Base-by-base conservation (phyloP, 2,888 invertebrate species). In the Phymatocera aterrima region DNA sequence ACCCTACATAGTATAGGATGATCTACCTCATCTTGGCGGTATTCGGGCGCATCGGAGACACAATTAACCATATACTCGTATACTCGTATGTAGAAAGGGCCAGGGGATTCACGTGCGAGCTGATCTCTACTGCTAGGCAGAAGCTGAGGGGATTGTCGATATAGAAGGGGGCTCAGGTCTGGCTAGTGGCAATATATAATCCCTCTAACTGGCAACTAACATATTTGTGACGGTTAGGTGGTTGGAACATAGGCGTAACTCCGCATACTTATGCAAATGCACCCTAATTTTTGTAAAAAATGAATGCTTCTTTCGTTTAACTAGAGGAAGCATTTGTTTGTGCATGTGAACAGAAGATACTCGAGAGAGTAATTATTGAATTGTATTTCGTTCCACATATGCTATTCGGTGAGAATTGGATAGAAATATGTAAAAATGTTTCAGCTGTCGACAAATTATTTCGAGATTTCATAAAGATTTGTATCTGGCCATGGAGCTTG, bases 51-150 rank as follows among this genome's bases (percentile, higher is more conserved):
- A 78, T 81, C 81, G 82, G 84, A 81, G 83, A 80, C 83, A 79
- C 85, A 86, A 87, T 88, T 88, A 87, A 88, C 87, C 86, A 83
- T 78, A n/a, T n/a, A 57, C 57, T 60, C 24, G 68, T 78, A 70
- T 31, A 46, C 51, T 51, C n/a, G 64, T 77, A 77, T 70, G 72
- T 54, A 57, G 79, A 80, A 75, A 57, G 79, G 78, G 80, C n/a
- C 68, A 77, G 78, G 79, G 79, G 81, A 79, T 78, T 74, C 74
- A 79, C 79, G 40, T 74, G 57, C 77, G 64, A 24, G 54, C 18
- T 77, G 65, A 21, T 72, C 72, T n/a, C 15, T 48, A 78, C n/a
- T n/a, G 80, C 79, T 74, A 79, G 82, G 74, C 77, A 81, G 75
- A 78, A 77, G 81, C 79, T 18, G 46, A 78, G 79, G 82, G 82